phyloP scores from a whole-genome alignment of 2,888 invertebrate genomes.

The Hetaerina titia region DNA sequence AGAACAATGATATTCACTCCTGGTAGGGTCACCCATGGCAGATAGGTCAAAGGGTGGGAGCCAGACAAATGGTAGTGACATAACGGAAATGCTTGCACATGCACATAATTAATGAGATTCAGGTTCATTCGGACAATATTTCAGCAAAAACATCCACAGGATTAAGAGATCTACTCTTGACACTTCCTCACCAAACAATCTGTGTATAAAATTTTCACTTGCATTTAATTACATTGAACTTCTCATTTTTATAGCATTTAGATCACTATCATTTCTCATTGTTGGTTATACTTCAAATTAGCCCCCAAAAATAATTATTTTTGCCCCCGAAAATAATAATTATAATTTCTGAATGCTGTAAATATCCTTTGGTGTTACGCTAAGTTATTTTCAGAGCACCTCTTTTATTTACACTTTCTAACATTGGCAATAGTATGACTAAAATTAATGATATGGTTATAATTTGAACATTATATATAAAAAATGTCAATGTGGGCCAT shows the following conservation, averaged over 20 bases:
- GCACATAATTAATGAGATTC: no score
- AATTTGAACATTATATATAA: conserved; percentile 39
- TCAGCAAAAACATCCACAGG: no score
- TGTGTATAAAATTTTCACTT: neutral
- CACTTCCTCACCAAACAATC: neutral
- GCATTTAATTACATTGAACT: neutral
- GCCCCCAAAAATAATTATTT: neutral
- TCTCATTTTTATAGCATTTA: neutral
- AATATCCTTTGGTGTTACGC: conserved; percentile 58
- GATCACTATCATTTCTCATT: neutral
- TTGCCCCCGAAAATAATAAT: no score
- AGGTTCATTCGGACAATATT: no score
- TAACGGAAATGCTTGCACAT: no score
- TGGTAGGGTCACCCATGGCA: no score
- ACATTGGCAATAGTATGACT: neutral
- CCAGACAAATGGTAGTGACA: no score
- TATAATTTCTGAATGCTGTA: conserved; percentile 9
- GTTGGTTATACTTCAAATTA: neutral
- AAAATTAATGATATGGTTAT: conserved; percentile 64
- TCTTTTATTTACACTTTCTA: conserved; percentile 3
- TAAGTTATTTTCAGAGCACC: conserved; percentile 46
- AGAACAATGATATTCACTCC: no score
- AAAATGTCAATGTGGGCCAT: conserved; percentile 45
- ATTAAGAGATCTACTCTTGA: neutral
- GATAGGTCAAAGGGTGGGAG: no score